Conservation (phyloP, 2,888 invertebrate species). For the Octonoba sinensis region DNA sequence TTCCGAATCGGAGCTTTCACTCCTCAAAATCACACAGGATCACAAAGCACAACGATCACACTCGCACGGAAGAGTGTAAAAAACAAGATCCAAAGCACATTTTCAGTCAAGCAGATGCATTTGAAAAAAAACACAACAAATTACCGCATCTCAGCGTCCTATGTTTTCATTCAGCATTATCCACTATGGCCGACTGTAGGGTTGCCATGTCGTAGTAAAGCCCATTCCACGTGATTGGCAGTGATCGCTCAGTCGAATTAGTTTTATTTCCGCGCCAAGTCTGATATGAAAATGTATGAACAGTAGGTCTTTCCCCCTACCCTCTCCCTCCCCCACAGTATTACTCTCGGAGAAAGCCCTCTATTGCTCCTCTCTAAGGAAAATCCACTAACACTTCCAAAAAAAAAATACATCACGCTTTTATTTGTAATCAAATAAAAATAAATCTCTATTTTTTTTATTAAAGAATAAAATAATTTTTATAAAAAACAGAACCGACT, state of each 20-base stretch:
- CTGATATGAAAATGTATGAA: neutral
- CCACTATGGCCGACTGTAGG: slow-evolving; percentile 60
- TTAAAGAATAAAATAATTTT: no score
- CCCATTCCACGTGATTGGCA: neutral
- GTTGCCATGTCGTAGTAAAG: slow-evolving; percentile 53
- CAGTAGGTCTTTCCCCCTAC: no score
- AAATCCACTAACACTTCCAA: no score
- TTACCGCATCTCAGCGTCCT: slow-evolving; percentile 54
- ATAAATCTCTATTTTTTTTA: no score
- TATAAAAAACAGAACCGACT: no score
- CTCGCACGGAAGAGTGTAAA: slow-evolving; percentile 21
- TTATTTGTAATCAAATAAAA: no score
- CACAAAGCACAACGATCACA: slow-evolving; percentile 11
- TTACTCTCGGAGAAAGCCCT: no score
- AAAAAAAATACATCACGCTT: no score
- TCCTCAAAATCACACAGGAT: neutral
- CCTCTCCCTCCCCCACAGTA: no score
- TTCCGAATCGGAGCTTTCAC: slow-evolving; percentile 27
- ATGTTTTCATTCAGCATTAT: slow-evolving; percentile 60
- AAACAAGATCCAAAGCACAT: slow-evolving; percentile 5
- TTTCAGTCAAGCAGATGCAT: neutral
- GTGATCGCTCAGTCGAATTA: slow-evolving; percentile 1
- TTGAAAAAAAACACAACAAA: slow-evolving; percentile 19
- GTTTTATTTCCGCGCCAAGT: neutral
- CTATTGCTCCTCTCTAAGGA: no score